A percentile compares a stretch with the other conserved stretches of the same genome.
phyloP scores from a whole-genome alignment of 2,113 vertebrate genomes.

The Rhadina sibilatrix region DNA sequence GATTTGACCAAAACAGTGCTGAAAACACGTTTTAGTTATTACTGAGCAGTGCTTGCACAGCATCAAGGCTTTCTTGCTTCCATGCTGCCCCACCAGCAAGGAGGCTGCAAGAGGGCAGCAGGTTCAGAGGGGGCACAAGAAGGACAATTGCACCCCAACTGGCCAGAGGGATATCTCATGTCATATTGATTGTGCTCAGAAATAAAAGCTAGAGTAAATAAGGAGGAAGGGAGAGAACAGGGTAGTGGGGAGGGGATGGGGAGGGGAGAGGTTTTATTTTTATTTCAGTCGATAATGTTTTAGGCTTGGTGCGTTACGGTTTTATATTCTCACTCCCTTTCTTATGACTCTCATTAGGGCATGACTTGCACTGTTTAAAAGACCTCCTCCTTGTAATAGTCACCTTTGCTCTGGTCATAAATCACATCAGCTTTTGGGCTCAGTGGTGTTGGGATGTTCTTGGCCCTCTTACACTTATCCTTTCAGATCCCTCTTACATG shows the following conservation, averaged over 20 bases:
- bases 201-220: background rate
- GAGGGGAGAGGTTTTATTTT: background rate
- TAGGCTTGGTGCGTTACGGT: background rate
- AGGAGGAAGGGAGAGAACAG: background rate
- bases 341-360: background rate
- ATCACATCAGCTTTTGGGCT: background rate
- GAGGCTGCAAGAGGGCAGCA: background rate
- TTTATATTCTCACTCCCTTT: background rate
- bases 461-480: background rate
- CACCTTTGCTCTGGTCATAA: background rate
- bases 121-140: fast-evolving
- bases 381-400: background rate
- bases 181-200: background rate
- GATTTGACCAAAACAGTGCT: background rate
- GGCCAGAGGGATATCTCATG: background rate
- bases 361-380: background rate
- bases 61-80: background rate
- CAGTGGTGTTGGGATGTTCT: background rate
- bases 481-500: background rate
- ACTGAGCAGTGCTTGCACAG: background rate
- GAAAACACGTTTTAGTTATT: background rate
- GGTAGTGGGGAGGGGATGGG: fast-evolving
- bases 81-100: fast-evolving
- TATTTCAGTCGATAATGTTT: background rate
- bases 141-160: background rate